Conservation (phyloP, 2,888 invertebrate genomes). For the Lithophane socia region DNA sequence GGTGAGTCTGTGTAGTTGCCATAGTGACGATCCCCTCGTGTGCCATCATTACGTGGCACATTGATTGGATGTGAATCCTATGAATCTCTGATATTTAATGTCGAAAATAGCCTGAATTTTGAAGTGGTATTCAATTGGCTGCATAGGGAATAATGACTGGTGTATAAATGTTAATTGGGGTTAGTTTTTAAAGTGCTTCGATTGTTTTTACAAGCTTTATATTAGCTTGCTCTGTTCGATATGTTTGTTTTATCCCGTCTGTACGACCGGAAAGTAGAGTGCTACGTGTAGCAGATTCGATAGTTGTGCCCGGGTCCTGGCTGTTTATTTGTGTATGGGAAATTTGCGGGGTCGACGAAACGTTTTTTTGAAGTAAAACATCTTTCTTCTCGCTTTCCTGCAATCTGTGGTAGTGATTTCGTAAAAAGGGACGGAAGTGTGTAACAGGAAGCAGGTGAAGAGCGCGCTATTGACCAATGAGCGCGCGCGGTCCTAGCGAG, state of each 20-base stretch:
- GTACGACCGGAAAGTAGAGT: background rate
- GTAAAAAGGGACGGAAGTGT: too few species aligned
- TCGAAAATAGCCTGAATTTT: conserved; percentile 24
- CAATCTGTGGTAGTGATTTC: too few species aligned
- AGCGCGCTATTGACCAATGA: too few species aligned
- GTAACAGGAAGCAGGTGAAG: too few species aligned
- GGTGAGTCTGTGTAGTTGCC: conserved; percentile 48
- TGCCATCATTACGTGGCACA: conserved; percentile 25
- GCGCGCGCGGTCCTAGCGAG: too few species aligned
- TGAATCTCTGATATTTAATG: conserved; percentile 16
- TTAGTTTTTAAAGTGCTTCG: background rate
- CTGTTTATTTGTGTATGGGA: background rate
- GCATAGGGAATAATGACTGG: background rate
- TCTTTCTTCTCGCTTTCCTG: too few species aligned
- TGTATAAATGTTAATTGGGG: background rate
- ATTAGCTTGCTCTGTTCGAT: too few species aligned
- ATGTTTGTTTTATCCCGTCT: background rate
- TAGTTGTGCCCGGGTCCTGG: background rate
- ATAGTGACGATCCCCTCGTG: conserved; percentile 54
- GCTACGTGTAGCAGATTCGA: too few species aligned
- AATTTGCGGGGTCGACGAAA: background rate
- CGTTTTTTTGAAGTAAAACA: background rate
- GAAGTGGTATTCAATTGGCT: conserved; percentile 19
- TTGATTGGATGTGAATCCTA: conserved; percentile 33
- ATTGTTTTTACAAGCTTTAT: too few species aligned